These are phyloP conservation scores for Ceratosolen fusciceps DNA, from an alignment of 1,140 invertebrate genomes.

Conservation along the genomic window DNA sequence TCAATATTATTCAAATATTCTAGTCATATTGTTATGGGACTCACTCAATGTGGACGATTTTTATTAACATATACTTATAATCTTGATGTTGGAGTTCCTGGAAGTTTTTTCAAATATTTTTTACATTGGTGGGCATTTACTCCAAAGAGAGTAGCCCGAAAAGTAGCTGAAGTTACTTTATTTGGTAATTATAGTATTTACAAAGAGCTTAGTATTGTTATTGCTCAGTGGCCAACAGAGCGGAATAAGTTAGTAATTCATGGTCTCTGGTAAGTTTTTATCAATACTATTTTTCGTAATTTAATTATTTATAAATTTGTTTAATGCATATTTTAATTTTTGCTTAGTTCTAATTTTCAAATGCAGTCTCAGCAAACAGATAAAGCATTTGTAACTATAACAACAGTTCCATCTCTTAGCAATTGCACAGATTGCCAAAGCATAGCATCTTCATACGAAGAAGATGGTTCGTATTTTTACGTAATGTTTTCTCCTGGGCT, in stretches of 20 bases:
- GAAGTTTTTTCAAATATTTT: conserved; percentile 73
- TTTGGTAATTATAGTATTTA: conserved; percentile 78
- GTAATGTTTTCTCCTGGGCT: background rate
- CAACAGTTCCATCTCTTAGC: conserved; percentile 75
- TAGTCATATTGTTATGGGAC: conserved; percentile 92
- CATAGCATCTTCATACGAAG: conserved; percentile 75
- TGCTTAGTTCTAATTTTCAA: conserved; percentile 58
- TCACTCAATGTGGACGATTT: conserved; percentile 93
- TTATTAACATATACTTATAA: conserved; percentile 87
- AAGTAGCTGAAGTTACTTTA: conserved; percentile 78
- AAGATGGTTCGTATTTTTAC: conserved; percentile 69
- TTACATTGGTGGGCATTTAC: conserved; percentile 82
- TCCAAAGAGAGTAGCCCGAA: conserved; percentile 74
- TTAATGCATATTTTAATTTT: conserved; percentile 36
- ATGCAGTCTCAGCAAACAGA: conserved; percentile 66
- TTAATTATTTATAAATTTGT: conserved; percentile 27
- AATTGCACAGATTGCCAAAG: conserved; percentile 76
- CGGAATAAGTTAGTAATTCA: conserved; percentile 77
- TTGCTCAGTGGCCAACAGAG: conserved; percentile 82
- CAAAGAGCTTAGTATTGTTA: conserved; percentile 76
- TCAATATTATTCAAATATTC: conserved; percentile 50
- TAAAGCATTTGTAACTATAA: conserved; percentile 74
- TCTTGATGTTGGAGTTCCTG: conserved; percentile 71
- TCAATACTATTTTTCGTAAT: conserved; percentile 19
- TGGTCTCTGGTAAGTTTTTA: conserved; percentile 74